Evolutionary conservation across 2,888 invertebrate genomes (phyloP).

Genomic region (Sphinx pinastri): DNA sequence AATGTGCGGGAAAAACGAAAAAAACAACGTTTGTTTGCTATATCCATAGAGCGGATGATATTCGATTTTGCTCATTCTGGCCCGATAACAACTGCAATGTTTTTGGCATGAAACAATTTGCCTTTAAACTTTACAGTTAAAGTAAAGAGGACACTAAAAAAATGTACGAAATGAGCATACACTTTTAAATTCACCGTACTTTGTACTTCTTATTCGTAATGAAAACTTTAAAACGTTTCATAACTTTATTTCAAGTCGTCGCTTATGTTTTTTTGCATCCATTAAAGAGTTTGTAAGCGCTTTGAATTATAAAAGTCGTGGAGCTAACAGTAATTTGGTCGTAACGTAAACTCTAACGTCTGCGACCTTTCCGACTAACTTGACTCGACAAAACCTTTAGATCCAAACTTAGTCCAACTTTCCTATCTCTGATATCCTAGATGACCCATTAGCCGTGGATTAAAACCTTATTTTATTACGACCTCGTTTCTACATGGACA

Average conservation of each 20-base stretch:
- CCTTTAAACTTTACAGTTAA: not conserved
- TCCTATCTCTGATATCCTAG: slow-evolving; percentile 7
- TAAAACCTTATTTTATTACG: slow-evolving; percentile 8
- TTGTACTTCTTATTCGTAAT: not conserved
- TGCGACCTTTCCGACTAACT: slow-evolving; percentile 13
- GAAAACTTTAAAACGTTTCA: slow-evolving; percentile 1
- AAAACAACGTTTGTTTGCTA: not conserved
- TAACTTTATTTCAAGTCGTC: slow-evolving; percentile 4
- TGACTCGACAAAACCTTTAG: slow-evolving; percentile 20
- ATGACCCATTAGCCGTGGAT: slow-evolving; percentile 10
- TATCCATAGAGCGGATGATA: not conserved
- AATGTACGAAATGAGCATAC: not conserved
- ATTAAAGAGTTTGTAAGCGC: slow-evolving; percentile 16
- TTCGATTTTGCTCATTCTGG: too few species aligned
- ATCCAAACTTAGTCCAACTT: slow-evolving; percentile 16
- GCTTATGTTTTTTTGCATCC: slow-evolving; percentile 8
- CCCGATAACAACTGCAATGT: too few species aligned
- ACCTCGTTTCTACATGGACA: not conserved
- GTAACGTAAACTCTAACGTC: slow-evolving; percentile 16
- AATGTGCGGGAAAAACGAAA: not conserved
- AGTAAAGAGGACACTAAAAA: not conserved
- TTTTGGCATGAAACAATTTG: not conserved
- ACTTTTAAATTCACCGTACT: not conserved
- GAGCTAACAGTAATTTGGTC: slow-evolving; percentile 11
- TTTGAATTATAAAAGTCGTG: slow-evolving; percentile 20